These are phyloP conservation scores for Falco rusticolus DNA, from an alignment of 2,797 vertebrate genomes.

Conservation along the genomic window DNA sequence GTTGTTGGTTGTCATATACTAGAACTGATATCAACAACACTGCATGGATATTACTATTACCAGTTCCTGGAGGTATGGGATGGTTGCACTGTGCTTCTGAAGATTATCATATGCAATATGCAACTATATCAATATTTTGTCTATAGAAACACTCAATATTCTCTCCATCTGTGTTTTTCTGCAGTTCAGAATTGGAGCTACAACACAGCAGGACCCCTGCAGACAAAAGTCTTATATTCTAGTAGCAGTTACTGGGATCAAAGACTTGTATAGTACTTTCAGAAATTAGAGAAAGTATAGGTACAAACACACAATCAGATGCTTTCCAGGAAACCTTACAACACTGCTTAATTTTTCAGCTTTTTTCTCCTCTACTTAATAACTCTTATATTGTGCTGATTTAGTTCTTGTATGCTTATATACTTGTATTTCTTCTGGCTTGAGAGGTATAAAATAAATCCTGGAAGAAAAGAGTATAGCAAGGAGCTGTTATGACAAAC, in stretches of 20 bases:
- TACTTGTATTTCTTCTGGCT: background rate
- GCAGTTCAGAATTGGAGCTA: background rate
- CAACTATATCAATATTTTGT: background rate
- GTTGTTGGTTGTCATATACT: background rate
- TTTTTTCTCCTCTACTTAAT: background rate
- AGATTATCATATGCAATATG: background rate
- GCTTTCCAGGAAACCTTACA: conserved; percentile 12
- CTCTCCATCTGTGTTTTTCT: background rate
- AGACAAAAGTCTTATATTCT: background rate
- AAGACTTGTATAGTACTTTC: background rate
- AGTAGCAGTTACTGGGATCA: background rate
- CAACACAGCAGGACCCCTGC: background rate
- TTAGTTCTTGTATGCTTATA: background rate
- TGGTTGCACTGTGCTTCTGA: background rate
- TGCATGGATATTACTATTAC: background rate
- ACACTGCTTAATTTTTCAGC: background rate
- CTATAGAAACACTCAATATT: background rate
- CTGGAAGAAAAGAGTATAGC: background rate
- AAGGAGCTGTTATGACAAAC: background rate
- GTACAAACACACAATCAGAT: background rate
- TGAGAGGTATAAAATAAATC: background rate
- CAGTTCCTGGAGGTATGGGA: background rate
- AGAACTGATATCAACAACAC: background rate
- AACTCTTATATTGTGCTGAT: background rate
- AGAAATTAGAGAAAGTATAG: background rate